Conservation (phyloP, 2,888 invertebrate species). For the Tillus elongatus region DNA sequence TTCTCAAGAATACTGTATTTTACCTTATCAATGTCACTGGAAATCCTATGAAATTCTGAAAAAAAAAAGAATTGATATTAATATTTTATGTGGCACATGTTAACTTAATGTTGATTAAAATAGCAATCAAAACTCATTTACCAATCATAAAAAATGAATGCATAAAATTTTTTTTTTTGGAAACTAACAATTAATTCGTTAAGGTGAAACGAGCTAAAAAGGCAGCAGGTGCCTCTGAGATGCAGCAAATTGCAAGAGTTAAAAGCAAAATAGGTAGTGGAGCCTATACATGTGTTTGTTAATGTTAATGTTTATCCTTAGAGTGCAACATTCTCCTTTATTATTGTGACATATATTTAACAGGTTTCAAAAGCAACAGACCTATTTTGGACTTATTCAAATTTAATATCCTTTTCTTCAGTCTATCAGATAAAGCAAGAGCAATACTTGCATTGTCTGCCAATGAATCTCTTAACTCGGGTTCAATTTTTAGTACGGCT, state of each 20-base stretch:
- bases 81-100: slow-evolving; percentile 5
- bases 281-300: too few relatives aligned
- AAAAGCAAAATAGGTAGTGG: too few relatives aligned
- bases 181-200: too few relatives aligned
- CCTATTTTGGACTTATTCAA: slow-evolving; percentile 20
- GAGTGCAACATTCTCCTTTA: too few relatives aligned
- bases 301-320: too few relatives aligned
- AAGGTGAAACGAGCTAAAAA: too few relatives aligned
- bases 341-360: too few relatives aligned
- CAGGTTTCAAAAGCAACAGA: slow-evolving; percentile 14
- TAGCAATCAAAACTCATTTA: too few relatives aligned
- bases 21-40: slow-evolving; percentile 42
- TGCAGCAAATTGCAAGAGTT: too few relatives aligned
- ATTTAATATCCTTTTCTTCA: slow-evolving; percentile 43
- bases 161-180: too few relatives aligned
- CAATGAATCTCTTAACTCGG: slow-evolving; percentile 43
- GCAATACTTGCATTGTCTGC: slow-evolving; percentile 47
- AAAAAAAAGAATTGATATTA: slow-evolving; percentile 15
- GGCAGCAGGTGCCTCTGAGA: too few relatives aligned
- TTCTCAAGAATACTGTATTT: slow-evolving; percentile 43
- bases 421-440: slow-evolving; percentile 46
- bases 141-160: too few relatives aligned
- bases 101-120: slow-evolving; percentile 27
- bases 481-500: slow-evolving; percentile 37
- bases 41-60: slow-evolving; percentile 25